Base-by-base conservation (phyloP, 1,140 invertebrate species). In the Agrypnia vestita region DNA sequence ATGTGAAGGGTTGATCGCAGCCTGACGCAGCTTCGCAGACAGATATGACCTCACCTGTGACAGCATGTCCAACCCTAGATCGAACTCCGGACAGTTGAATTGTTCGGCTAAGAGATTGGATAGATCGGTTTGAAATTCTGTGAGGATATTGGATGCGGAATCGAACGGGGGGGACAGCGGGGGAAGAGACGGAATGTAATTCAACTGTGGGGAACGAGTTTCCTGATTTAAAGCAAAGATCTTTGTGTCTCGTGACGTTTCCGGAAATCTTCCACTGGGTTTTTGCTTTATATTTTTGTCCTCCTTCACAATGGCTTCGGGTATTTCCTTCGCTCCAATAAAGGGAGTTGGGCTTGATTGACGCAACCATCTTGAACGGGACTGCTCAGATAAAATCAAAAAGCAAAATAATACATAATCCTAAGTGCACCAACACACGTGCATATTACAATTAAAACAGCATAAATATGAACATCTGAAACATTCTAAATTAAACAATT, bases 291-390 rank as follows among this genome's bases (percentile, higher is more conserved):
- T 55, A 47, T 17, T 21, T 46, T 46, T 25, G 12, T 79, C 78
- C 67, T 80, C 79, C 82, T 80, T 75, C 71, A 21, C 51, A 13
- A 62, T 56, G 51, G 47, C 56, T 77, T 79, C 62, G 44, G 53
- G 62, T 76, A 13, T 62, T 67, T 76, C 75, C 73, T 72, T 79
- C 49, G 25, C 62, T 44, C 73, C 44, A 15, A 61, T 21, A 69
- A 44, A 61, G 62, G 59, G 56, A 53, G 21, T n/a, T 19, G 71
- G 43, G 43, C 43, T 51, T 35, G 64, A 8, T 59, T 15, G 25
- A 12, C 56, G 82, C 55, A 67, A 69, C 72, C 82, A 83, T 83
- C 76, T 81, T 83, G 79, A 62, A 83, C 79, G 79, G 77, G 73
- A 77, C 82, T 83, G 77, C 62, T 80, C 59, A 67, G 55, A 80